Percentiles rank a stretch among this genome's conserved stretches.
Evolutionary conservation across 1,140 invertebrate genomes (phyloP).

Genomic region (Scaptomyza hsui): DNA sequence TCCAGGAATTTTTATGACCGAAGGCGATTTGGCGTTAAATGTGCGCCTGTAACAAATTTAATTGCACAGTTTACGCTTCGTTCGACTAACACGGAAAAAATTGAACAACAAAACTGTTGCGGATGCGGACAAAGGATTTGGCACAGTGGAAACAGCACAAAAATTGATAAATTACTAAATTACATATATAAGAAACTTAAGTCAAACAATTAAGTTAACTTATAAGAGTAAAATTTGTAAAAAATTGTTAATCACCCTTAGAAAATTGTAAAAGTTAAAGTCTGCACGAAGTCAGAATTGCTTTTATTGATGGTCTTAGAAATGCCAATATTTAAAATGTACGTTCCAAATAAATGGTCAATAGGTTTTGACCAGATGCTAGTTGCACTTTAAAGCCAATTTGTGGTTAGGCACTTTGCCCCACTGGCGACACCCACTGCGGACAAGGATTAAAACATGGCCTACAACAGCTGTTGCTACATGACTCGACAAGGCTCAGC

Average conservation of each 20-base stretch:
- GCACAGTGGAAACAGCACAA: neutral
- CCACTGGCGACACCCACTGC: constrained; percentile 1
- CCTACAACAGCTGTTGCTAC: constrained; percentile 76
- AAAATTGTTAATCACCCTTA: too few relatives aligned
- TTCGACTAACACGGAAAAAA: neutral
- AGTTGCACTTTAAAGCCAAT: constrained; percentile 42
- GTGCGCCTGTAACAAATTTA: constrained; percentile 55
- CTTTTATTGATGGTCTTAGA: neutral
- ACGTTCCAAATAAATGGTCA: neutral
- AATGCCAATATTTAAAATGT: neutral
- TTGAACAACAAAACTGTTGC: too few relatives aligned
- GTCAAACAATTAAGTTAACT: too few relatives aligned
- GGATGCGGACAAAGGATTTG: neutral
- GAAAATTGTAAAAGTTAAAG: too few relatives aligned
- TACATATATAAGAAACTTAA: too few relatives aligned
- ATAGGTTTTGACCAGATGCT: constrained; percentile 9
- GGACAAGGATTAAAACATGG: constrained; percentile 61
- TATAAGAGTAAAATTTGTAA: too few relatives aligned
- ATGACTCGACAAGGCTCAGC: constrained; percentile 65
- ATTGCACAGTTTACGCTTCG: constrained; percentile 40
- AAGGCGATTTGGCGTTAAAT: constrained; percentile 47
- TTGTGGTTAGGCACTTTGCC: constrained; percentile 14
- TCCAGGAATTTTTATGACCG: constrained; percentile 7
- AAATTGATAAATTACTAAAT: too few relatives aligned
- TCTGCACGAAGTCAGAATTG: too few relatives aligned